Base-by-base conservation (phyloP, 2,888 invertebrate genomes). In the Rhagophthalmus giganteus region DNA sequence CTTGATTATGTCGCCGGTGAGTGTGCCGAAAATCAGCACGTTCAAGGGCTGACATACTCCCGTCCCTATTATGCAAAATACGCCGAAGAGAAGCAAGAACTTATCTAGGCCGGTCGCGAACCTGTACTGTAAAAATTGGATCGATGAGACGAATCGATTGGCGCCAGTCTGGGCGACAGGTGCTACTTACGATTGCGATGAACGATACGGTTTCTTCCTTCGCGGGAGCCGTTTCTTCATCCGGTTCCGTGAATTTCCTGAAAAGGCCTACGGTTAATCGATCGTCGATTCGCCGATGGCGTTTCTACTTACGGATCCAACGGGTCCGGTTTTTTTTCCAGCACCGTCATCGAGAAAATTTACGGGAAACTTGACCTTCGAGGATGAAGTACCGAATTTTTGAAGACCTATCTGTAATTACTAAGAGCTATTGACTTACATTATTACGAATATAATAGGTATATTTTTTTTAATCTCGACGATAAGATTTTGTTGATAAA, bases 31-130 rank as follows among this genome's bases (percentile, higher is more conserved):
- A 12, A 88, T 76, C 4, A 84, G 73, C 8, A 85, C 84, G 73
- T 87, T 87, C 1, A 84, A 64, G 0, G 89, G 88, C 33, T 85
- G 80, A 20, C 82, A 79, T 2, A 80, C 68, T 0, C 87, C 88
- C 1, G 84, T 82, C 12, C 76, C 70, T 1, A 83, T 60, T 0
- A 84, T 80, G 41, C 78, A 78, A 37, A 84, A 9, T 3, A 82
- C 56, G 0, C 86, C 88, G 5, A 84, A 44, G 5, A 69, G 54
- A 57, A 88, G 79, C 51, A 81, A 76, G 0, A 78, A 52, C 64
- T 77, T 80, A 67, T 90, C 88, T 47, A 60, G 69, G 8, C 50
- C 65, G 1, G 80, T 80, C 8, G 88, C 78, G 72, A 84, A 89
- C 64, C 84, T 79, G 64, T 81, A 89, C 88, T 86, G 75, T 56